These are phyloP conservation scores for Perizoma affinitatum DNA, from an alignment of 2,888 invertebrate genomes.

Conservation along the genomic window DNA sequence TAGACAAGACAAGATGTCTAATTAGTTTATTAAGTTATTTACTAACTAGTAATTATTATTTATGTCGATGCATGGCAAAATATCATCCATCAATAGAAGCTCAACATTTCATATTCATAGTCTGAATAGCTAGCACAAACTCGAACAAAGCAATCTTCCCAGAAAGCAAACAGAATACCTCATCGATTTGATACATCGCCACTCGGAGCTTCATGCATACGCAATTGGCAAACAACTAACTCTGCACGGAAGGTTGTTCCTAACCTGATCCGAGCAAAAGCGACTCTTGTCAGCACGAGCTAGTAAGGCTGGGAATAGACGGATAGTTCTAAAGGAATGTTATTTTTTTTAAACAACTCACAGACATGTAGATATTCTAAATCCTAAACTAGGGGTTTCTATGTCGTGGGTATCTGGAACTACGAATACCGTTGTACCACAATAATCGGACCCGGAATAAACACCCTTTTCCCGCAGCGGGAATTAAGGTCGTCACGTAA, in stretches of 20 bases:
- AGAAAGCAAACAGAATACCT: conserved; percentile 44
- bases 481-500: no score
- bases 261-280: conserved; percentile 48
- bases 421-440: no score
- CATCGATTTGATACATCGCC: conserved; percentile 54
- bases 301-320: conserved; percentile 18
- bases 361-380: no score
- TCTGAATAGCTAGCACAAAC: conserved; percentile 39
- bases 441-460: no score
- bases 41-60: no score
- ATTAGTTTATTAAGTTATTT: no score
- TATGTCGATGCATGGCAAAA: neutral
- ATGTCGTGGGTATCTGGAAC: no score
- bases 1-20: no score
- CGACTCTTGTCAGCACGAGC: conserved; percentile 48
- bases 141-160: conserved; percentile 45
- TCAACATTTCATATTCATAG: conserved; percentile 34
- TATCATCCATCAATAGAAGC: conserved; percentile 16
- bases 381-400: no score
- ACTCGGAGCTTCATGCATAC: conserved; percentile 60
- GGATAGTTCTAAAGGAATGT: no score
- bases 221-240: conserved; percentile 57
- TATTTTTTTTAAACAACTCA: no score
- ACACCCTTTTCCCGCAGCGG: no score
- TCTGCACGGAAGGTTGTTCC: conserved; percentile 46